Conservation (phyloP, 2,113 vertebrate genomes). For the Proterorhinus semilunaris region DNA sequence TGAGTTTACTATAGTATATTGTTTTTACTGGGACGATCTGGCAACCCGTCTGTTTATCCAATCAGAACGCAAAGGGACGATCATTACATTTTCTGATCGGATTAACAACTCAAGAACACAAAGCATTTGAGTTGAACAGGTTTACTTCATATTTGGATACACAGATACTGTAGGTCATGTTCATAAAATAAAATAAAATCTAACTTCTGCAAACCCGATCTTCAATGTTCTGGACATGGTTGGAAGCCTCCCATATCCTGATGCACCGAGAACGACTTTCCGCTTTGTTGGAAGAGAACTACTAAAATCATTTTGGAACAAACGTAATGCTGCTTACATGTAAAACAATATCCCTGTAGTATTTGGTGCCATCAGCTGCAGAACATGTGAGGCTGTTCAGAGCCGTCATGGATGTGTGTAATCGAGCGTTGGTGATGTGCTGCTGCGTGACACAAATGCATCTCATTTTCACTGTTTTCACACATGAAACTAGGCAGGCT, state of each 20-base stretch:
- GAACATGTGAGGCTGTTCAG: constrained; percentile 4
- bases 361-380: constrained; percentile 14
- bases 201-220: too few relatives aligned
- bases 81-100: too few relatives aligned
- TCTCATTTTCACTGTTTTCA: not conserved
- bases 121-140: too few relatives aligned
- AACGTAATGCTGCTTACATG: not conserved
- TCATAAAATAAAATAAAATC: too few relatives aligned
- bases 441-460: not conserved
- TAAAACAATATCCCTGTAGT: constrained; percentile 10
- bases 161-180: not conserved
- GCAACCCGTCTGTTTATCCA: too few relatives aligned
- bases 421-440: not conserved
- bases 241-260: too few relatives aligned
- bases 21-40: too few relatives aligned
- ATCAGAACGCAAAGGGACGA: too few relatives aligned
- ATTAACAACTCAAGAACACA: too few relatives aligned
- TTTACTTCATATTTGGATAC: not conserved
- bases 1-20: too few relatives aligned
- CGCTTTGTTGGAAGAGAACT: not conserved
- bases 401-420: not conserved
- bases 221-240: too few relatives aligned
- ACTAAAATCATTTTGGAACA: too few relatives aligned
- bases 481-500: not conserved
- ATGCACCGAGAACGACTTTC: not conserved